Evolutionary conservation across 1,140 invertebrate genomes (phyloP).

Genomic region (Coptotermes formosanus): DNA sequence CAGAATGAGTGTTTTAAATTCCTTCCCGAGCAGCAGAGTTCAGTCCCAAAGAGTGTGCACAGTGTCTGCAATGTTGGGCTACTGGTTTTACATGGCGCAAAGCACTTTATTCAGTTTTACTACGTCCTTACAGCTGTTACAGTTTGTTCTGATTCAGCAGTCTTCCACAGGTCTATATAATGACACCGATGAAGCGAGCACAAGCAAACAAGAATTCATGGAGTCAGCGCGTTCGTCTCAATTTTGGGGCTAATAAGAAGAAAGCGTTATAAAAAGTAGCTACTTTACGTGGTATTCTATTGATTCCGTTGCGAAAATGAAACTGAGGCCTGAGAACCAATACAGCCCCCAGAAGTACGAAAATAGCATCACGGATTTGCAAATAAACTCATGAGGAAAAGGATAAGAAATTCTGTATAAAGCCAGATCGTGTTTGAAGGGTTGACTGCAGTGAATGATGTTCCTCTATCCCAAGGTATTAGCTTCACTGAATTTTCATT

Average conservation of each 20-base stretch:
- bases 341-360: not conserved
- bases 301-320: not conserved
- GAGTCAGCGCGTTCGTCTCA: not conserved
- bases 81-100: too few relatives aligned
- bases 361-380: not conserved
- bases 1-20: too few relatives aligned
- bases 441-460: too few relatives aligned
- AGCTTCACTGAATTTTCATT: too few relatives aligned
- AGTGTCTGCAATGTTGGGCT: too few relatives aligned
- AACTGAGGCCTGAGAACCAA: not conserved
- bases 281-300: not conserved
- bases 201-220: not conserved
- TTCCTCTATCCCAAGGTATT: too few relatives aligned
- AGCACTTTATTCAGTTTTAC: not conserved
- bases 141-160: not conserved
- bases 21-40: too few relatives aligned
- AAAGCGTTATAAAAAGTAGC: not conserved
- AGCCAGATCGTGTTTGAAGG: too few relatives aligned
- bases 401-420: not conserved
- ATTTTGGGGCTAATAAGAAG: not conserved
- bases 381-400: not conserved
- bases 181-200: not conserved
- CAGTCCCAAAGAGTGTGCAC: too few relatives aligned
- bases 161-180: not conserved
- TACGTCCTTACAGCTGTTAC: not conserved